Evolutionary conservation across 2,113 vertebrate genomes (phyloP).

Genomic region (Tragelaphus strepsiceros): DNA sequence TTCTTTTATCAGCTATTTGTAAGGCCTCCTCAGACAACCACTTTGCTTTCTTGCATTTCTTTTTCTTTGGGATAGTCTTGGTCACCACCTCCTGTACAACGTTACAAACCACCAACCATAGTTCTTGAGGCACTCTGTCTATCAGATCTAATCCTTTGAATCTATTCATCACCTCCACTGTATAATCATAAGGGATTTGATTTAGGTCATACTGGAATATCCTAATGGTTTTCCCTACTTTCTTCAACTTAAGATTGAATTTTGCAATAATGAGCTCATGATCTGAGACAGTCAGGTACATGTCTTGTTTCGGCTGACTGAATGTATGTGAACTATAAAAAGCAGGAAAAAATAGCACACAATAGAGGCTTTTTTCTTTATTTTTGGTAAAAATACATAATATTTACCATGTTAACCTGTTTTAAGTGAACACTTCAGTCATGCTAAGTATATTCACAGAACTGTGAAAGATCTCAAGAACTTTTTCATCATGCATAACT

Average conservation of each 20-base stretch:
- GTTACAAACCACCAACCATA: background rate
- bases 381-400: background rate
- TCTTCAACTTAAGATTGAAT: background rate
- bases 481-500: background rate
- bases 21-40: background rate
- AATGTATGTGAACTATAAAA: background rate
- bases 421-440: background rate
- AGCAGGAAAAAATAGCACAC: background rate
- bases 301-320: background rate
- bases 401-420: background rate
- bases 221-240: background rate
- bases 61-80: background rate
- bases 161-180: background rate
- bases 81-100: background rate
- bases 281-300: background rate
- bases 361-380: background rate
- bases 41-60: background rate
- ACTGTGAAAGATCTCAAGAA: background rate
- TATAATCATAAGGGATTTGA: background rate
- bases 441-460: background rate
- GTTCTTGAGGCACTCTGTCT: background rate
- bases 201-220: background rate
- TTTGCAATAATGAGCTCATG: background rate
- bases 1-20: background rate
- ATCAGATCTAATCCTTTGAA: background rate